Conservation (phyloP, 2,888 invertebrate species). For the Fabriciana adippe region DNA sequence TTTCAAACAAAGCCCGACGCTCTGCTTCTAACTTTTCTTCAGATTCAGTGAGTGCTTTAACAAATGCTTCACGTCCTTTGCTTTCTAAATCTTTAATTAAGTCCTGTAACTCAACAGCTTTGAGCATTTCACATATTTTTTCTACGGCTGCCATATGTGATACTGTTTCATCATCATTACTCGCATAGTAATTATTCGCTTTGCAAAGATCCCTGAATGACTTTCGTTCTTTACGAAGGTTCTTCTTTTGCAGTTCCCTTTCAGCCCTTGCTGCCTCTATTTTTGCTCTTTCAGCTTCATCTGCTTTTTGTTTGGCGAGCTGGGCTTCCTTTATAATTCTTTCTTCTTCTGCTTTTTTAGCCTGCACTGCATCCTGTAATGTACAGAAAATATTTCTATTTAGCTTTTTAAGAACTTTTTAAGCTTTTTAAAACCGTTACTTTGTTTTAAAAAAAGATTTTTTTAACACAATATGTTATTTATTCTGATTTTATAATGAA, state of each 20-base stretch:
- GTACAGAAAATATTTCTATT: constrained; percentile 2
- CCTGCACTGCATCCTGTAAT: constrained; percentile 88
- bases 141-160: constrained; percentile 95
- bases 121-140: constrained; percentile 92
- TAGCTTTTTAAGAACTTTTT: not conserved
- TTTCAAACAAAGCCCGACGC: constrained; percentile 83
- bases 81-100: constrained; percentile 86
- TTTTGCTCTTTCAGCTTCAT: constrained; percentile 91
- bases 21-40: constrained; percentile 91
- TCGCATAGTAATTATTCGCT: constrained; percentile 90
- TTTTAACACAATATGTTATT: not conserved
- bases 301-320: constrained; percentile 88
- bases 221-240: constrained; percentile 93
- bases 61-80: constrained; percentile 85
- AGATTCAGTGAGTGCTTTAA: constrained; percentile 85
- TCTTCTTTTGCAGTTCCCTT: constrained; percentile 92
- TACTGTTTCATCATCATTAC: constrained; percentile 87
- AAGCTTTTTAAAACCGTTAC: not conserved
- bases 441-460: not conserved
- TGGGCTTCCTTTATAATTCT: constrained; percentile 87
- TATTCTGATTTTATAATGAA: too few species aligned
- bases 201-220: constrained; percentile 89
- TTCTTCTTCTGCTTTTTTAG: constrained; percentile 92
- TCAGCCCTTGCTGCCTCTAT: constrained; percentile 92
- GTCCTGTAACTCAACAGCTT: constrained; percentile 87